Evolutionary conservation across 2,797 vertebrate species (phyloP), one percentile per base, ranked within the genome.

Genomic region (Picus viridis): DNA sequence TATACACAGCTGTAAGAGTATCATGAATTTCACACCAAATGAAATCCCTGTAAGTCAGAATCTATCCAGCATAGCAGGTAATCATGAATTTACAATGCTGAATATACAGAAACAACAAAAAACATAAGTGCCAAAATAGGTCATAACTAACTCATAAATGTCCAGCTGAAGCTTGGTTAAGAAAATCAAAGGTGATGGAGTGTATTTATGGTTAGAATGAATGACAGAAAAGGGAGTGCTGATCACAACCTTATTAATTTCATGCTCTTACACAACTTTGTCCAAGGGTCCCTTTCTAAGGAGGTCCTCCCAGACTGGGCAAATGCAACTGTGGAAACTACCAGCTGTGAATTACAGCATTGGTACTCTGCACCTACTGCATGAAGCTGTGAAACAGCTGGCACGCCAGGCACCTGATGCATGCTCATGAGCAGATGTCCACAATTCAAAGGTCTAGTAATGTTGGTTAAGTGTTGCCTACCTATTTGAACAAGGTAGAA

Each of bases 321-420:
- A 47, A 65, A 53, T 0, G 4, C 24, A 36, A 20, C 0, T 39
- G 18, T 13, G 20, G 51, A 64, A 82, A 69, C 16, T 24, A 5
- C 10, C 78, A 84, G 56, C 23, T 32, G 56, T 1, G 0, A 87
- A 83, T 64, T 63, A 47, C 36, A 69, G 41, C 1, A 0, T 1
- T 69, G 34, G 16, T 51, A 19, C 65, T 57, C 64, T 22, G 1
- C 63, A 82, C 54, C 63, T 63, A 23, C 32, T 8, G 54, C 10
- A 6, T 0, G 13, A 23, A 39, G 39, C 57, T 49, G 22, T 0
- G 20, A 64, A 67, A 29, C 10, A 16, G 24, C 10, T 67, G 29
- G 30, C 19, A 58, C 3, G 6, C 10, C 0, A 0, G 6, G 7
- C 1, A 0, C 30, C 3, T 7, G 51, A 59, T 4, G 39, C 19